These are phyloP conservation scores for Progne subis DNA, from an alignment of 2,113 vertebrate species.

Conservation along the genomic window DNA sequence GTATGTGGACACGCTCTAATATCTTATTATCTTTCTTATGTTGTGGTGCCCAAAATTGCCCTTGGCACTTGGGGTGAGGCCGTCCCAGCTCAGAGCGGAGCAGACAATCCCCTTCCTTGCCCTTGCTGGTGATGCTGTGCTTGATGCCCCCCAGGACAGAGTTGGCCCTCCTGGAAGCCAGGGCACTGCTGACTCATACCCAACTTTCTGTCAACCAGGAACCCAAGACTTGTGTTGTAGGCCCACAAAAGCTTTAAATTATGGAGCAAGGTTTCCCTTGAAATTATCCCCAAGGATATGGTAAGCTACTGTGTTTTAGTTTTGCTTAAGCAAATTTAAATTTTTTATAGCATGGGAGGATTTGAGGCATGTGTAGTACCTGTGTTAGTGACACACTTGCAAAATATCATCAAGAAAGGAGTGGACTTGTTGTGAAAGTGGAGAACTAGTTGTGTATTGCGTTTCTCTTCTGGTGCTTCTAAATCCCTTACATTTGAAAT, in stretches of 20 bases:
- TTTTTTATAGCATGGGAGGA: neutral
- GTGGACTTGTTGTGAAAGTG: neutral
- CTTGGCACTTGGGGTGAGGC: rapidly evolving
- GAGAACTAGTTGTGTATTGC: neutral
- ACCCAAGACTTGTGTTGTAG: neutral
- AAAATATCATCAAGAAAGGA: neutral
- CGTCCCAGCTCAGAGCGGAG: rapidly evolving
- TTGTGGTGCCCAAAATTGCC: rapidly evolving
- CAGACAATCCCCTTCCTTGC: neutral
- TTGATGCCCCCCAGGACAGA: rapidly evolving
- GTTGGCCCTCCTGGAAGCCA: neutral
- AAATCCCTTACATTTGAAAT: neutral
- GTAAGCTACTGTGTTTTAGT: neutral
- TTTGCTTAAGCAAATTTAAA: neutral
- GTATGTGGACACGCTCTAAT: neutral
- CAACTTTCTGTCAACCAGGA: neutral
- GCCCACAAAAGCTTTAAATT: neutral
- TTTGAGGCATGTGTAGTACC: neutral
- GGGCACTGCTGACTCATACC: neutral
- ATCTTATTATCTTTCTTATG: neutral
- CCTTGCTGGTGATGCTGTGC: rapidly evolving
- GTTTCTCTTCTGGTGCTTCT: neutral
- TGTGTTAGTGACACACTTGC: neutral
- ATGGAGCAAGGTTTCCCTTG: neutral
- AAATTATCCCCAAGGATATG: neutral